Percentiles rank a stretch among this genome's conserved stretches.
These are phyloP conservation scores for Ginglymostoma cirratum DNA, from an alignment of 2,113 vertebrate species.

Conservation along the genomic window DNA sequence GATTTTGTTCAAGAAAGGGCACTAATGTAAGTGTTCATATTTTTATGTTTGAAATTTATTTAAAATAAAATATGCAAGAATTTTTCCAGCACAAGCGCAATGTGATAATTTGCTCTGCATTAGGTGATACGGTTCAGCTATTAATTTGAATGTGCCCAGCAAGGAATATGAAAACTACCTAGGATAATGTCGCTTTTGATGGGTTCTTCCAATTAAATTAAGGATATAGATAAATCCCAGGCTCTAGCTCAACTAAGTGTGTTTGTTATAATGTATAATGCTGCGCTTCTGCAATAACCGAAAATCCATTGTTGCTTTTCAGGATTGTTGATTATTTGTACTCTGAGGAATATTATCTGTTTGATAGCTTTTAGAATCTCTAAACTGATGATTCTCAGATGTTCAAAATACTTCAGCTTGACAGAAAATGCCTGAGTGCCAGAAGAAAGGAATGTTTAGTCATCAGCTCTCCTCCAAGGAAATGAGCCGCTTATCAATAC, in stretches of 20 bases:
- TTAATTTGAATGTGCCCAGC: not conserved
- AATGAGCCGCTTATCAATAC: not conserved
- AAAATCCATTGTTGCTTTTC: not conserved
- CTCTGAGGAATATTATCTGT: not conserved
- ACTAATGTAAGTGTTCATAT: not conserved
- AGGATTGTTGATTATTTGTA: not conserved
- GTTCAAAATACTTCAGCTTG: not conserved
- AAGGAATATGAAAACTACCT: not conserved
- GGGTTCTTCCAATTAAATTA: not conserved
- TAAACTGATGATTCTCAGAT: not conserved
- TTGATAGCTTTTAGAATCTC: not conserved
- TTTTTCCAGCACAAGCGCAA: not conserved
- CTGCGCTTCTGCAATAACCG: not conserved
- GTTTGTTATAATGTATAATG: not conserved
- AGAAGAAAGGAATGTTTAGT: not conserved
- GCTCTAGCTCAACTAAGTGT: not conserved
- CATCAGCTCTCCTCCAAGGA: not conserved
- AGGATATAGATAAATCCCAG: not conserved
- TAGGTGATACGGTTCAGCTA: not conserved
- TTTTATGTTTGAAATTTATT: not conserved
- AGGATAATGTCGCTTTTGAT: not conserved
- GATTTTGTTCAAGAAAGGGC: not conserved
- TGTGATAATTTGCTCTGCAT: not conserved
- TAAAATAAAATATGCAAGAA: constrained; percentile 8
- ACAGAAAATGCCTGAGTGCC: not conserved